A percentile compares a stretch with the other conserved stretches of the same genome.
These are phyloP conservation scores for Marasmarcha lunaedactyla DNA, from an alignment of 2,888 invertebrate species.

Conservation along the genomic window DNA sequence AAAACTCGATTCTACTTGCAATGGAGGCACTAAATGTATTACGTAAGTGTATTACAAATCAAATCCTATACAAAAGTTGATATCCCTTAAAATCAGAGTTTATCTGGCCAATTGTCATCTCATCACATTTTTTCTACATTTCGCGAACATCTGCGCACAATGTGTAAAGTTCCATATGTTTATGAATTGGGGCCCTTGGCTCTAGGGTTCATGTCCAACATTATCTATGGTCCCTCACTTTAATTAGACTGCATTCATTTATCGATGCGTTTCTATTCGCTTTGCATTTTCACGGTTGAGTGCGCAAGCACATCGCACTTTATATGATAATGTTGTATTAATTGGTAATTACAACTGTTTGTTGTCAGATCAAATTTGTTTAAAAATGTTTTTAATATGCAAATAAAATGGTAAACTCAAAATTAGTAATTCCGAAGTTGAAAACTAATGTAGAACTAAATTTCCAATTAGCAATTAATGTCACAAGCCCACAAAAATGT, in stretches of 20 bases:
- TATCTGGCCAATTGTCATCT: background rate
- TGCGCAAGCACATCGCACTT: constrained; percentile 31
- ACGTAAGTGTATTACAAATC: no score
- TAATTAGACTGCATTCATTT: constrained; percentile 63
- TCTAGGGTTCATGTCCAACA: constrained; percentile 30
- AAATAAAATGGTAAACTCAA: no score
- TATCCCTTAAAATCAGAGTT: background rate
- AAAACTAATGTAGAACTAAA: background rate
- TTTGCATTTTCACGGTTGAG: constrained; percentile 42
- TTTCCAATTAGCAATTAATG: constrained; percentile 14
- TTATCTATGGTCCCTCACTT: constrained; percentile 42
- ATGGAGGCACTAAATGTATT: no score
- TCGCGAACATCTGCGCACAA: constrained; percentile 47
- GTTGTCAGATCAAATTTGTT: background rate
- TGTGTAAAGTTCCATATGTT: constrained; percentile 43
- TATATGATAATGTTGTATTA: constrained; percentile 29
- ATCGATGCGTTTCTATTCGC: constrained; percentile 46
- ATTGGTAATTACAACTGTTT: constrained; percentile 33
- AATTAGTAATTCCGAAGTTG: no score
- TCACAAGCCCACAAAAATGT: constrained; percentile 12
- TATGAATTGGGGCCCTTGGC: constrained; percentile 35
- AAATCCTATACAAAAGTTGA: no score
- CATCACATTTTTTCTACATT: constrained; percentile 18
- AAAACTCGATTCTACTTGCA: no score
- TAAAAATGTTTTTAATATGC: no score